phyloP scores from a whole-genome alignment of 2,888 invertebrate species.

The Carabus problematicus region DNA sequence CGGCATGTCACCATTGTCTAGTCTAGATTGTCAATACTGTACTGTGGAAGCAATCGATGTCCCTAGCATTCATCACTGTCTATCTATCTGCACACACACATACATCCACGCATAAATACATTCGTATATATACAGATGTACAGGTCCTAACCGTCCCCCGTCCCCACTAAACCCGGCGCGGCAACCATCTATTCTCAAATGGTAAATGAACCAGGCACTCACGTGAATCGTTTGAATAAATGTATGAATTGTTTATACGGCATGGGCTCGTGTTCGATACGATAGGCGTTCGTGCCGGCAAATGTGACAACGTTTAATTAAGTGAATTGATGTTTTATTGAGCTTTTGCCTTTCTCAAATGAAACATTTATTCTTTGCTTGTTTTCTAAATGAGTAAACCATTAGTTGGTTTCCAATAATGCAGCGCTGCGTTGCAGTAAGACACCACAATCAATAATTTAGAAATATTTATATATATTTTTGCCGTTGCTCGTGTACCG shows the following conservation, averaged over 20 bases:
- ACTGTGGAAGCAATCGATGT: conserved; percentile 40
- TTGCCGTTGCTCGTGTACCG: too few species aligned
- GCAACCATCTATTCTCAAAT: neutral
- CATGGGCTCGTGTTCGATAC: neutral
- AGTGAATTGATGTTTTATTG: conserved; percentile 37
- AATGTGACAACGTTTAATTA: conserved; percentile 35
- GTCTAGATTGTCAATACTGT: conserved; percentile 41
- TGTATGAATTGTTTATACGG: conserved; percentile 33
- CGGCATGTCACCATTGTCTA: conserved; percentile 47
- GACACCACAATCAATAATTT: too few species aligned
- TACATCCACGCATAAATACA: too few species aligned
- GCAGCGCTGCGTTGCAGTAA: too few species aligned
- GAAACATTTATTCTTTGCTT: conserved; percentile 27
- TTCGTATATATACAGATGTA: too few species aligned
- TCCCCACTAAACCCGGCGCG: conserved; percentile 8
- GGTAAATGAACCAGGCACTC: too few species aligned
- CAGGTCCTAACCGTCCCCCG: too few species aligned
- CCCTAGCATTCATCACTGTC: conserved; percentile 35
- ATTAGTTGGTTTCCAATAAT: neutral
- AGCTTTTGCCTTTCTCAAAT: conserved; percentile 22
- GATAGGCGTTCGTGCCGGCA: conserved; percentile 12
- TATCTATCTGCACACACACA: too few species aligned
- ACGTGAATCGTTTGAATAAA: conserved; percentile 1
- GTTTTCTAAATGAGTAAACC: conserved; percentile 3
- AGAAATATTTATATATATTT: too few species aligned